Evolutionary conservation across 2,888 invertebrate genomes (phyloP), one percentile per base, ranked within the genome.

Genomic region (Caenorhabditis sp.): DNA sequence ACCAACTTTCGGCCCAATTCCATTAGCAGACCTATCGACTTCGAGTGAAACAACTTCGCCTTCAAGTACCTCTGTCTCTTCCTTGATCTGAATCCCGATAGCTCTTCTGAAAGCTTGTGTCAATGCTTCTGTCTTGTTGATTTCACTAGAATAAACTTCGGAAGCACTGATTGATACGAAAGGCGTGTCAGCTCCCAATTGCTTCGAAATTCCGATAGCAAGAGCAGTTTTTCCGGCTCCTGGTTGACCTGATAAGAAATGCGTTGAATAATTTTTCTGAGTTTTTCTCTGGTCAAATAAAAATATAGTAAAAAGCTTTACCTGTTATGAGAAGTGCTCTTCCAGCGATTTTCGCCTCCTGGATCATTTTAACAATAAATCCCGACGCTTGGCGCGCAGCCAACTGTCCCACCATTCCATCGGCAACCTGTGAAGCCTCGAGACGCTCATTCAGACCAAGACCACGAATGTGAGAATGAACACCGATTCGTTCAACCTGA

Each of bases 161-260:
- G 96, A 96, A 0, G 96, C 99, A 17, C 97, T 95, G 93, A 99
- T 97, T 84, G 95, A 94, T 0, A 97, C 97, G 87, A 99, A 99
- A 0, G 99, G 99, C 1, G 97, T 97, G 88, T 97, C 97, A 4
- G 64, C 56, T 21, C 85, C 85, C 20, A 87, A 73, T 10, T 84
- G 84, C 60, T 87, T 84, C 8, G 86, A 84, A 23, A 80, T 78
- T 2, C 66, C 99, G 92, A 97, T 97, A 0, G 99, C 99, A 53
- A 99, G 95, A 0, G 99, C 99, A 0, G 99, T 99, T 90, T 99
- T 99, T 14, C 97, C 95, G 31, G 92, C 92, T n/a, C 95, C 97
- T 0, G 99, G 97, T 87, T 96, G 95, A 43, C 43, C 43, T 43
- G 17, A 43, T 5, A 7, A 43, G 36, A n/a, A n/a, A n/a, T n/a